Evolutionary conservation across 30 jellyfish, hydroid and myxozoan species (phyloP).

Genomic region (Aurelia coerulea): DNA sequence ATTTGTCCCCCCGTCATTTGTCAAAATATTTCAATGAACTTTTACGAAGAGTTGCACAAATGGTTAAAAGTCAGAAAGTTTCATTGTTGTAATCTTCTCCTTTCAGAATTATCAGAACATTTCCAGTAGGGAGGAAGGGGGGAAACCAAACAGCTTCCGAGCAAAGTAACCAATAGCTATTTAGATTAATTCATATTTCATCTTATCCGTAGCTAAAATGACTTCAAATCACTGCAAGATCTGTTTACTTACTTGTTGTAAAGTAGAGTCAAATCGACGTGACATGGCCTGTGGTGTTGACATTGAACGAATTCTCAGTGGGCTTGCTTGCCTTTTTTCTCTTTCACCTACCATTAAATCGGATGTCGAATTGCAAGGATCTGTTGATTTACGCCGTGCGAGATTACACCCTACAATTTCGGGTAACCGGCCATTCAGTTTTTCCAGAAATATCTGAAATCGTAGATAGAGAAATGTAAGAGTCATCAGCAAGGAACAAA

Average conservation of each 20-base stretch:
- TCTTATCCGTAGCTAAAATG: neutral
- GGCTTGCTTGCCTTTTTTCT: conserved; percentile 52
- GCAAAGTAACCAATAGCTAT: no score
- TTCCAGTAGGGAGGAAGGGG: no score
- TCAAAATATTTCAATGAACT: no score
- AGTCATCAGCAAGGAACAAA: neutral
- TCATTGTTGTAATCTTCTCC: no score
- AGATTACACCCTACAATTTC: conserved; percentile 43
- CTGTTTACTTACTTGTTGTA: conserved; percentile 40
- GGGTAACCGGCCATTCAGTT: conserved; percentile 78
- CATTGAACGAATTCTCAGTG: conserved; percentile 40
- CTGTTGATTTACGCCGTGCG: conserved; percentile 26
- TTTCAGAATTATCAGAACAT: no score
- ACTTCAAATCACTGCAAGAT: neutral
- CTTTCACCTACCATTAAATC: conserved; percentile 28
- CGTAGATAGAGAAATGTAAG: neutral
- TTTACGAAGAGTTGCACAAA: no score
- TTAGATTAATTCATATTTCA: no score
- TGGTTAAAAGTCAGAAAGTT: no score
- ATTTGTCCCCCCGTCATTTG: no score
- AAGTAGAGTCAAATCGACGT: conserved; percentile 25
- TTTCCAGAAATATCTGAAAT: conserved; percentile 78
- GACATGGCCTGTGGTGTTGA: conserved; percentile 57
- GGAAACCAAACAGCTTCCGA: no score
- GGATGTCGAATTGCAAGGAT: conserved; percentile 44